Conservation (phyloP, 1,140 invertebrate species). For the Sitodiplosis mosellana region DNA sequence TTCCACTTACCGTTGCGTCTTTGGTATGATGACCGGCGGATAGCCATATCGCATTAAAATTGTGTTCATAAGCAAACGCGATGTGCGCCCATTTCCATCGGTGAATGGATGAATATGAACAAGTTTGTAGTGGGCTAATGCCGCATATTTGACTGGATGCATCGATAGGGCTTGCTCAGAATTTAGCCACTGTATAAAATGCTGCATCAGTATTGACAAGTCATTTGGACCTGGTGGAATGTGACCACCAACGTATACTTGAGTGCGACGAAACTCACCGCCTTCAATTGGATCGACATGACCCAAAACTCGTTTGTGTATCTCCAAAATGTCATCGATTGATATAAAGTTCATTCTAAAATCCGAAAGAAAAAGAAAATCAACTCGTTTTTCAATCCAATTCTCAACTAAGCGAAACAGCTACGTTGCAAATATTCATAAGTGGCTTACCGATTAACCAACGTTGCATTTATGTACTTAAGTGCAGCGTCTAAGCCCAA, state of each 20-base stretch:
- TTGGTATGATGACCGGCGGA: constrained; percentile 87
- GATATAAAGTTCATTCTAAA: constrained; percentile 51
- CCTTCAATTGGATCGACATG: constrained; percentile 80
- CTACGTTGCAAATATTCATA: not conserved
- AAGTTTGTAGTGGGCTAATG: constrained; percentile 88
- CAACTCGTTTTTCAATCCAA: too few species aligned
- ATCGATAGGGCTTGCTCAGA: constrained; percentile 64
- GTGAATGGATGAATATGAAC: constrained; percentile 84
- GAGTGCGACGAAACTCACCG: constrained; percentile 60
- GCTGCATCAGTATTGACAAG: constrained; percentile 63
- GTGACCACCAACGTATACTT: constrained; percentile 86
- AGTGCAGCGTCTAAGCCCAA: constrained; percentile 84
- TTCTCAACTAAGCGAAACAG: too few species aligned
- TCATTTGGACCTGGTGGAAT: constrained; percentile 69
- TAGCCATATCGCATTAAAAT: constrained; percentile 96
- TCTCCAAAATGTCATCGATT: constrained; percentile 76
- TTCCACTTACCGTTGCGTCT: constrained; percentile 54
- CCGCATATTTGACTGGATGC: constrained; percentile 82
- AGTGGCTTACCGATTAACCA: constrained; percentile 41
- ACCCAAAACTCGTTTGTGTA: constrained; percentile 82
- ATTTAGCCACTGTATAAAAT: constrained; percentile 80
- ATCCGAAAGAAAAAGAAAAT: constrained; percentile 18
- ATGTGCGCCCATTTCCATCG: constrained; percentile 86
- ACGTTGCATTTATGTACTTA: constrained; percentile 85
- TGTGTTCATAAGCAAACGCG: constrained; percentile 87